phyloP scores from a whole-genome alignment of 2,888 invertebrate species.

The Mactromeris polynyma region DNA sequence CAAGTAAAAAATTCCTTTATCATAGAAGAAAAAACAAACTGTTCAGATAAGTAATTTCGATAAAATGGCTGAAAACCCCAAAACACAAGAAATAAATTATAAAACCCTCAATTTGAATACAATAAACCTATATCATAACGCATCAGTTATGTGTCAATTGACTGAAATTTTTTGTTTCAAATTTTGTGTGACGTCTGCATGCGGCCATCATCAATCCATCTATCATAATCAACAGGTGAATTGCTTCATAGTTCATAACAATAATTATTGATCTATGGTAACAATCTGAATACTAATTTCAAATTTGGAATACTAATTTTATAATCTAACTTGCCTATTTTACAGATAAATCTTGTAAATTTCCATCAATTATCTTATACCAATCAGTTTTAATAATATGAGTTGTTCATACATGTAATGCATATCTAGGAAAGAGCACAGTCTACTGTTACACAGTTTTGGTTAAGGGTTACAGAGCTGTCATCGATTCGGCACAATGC shows the following conservation, averaged over 20 bases:
- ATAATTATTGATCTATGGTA: constrained; percentile 36
- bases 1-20: too few relatives aligned
- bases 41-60: neutral
- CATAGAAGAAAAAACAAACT: neutral
- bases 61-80: neutral
- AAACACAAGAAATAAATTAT: neutral
- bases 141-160: constrained; percentile 3
- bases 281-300: constrained; percentile 35
- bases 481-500: too few relatives aligned
- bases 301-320: neutral
- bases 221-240: constrained; percentile 18
- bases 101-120: neutral
- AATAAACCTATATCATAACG: constrained; percentile 1
- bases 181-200: constrained; percentile 9
- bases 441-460: too few relatives aligned
- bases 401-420: neutral
- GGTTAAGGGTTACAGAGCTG: too few relatives aligned
- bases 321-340: neutral
- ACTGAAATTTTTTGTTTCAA: neutral
- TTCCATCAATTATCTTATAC: neutral
- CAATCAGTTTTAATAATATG: constrained; percentile 2
- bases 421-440: neutral
- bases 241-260: constrained; percentile 33
- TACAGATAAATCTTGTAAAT: neutral
- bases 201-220: neutral